Evolutionary conservation across 2,113 vertebrate species (phyloP).

Genomic region (Anarhynchus alexandrinus): DNA sequence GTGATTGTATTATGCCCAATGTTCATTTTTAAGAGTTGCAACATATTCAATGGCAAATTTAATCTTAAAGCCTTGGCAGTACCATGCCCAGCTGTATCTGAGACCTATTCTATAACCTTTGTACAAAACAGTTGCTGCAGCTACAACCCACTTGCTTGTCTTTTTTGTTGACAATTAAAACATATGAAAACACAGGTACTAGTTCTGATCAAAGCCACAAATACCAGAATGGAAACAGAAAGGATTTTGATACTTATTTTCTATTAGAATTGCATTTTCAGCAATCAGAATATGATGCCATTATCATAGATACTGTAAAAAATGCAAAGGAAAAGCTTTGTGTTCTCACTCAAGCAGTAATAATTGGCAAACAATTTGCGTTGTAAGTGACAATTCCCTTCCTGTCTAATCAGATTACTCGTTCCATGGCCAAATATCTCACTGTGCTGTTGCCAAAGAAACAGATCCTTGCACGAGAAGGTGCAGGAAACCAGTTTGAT

Average conservation of each 20-base stretch:
- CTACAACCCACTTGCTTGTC: neutral
- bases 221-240: neutral
- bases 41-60: neutral
- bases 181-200: neutral
- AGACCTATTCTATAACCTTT: neutral
- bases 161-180: neutral
- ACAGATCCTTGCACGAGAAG: neutral
- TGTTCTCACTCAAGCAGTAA: neutral
- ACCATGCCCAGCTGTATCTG: neutral
- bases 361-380: neutral
- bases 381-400: neutral
- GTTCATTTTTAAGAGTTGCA: neutral
- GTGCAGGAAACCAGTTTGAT: neutral
- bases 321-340: neutral
- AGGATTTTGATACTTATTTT: neutral
- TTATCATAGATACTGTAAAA: neutral
- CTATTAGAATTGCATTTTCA: neutral
- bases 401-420: neutral
- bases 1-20: neutral
- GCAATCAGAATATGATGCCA: neutral
- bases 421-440: neutral
- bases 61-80: neutral
- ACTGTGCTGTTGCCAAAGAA: neutral
- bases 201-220: neutral
- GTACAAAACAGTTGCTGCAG: neutral